Base-by-base conservation (phyloP, 2,797 vertebrate species). In the Poecilia wingei region DNA sequence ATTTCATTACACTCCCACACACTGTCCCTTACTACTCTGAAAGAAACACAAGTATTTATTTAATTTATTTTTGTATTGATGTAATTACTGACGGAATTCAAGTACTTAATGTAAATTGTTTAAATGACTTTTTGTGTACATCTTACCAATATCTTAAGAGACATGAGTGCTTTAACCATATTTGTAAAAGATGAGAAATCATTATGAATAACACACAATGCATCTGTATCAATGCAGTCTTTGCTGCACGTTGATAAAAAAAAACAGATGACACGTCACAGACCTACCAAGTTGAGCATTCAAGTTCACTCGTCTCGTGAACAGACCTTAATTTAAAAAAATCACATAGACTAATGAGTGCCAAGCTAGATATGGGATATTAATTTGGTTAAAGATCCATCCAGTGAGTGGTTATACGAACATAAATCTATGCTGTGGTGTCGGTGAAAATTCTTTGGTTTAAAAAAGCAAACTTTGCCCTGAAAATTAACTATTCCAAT, bases 71-170 rank as follows among this genome's bases (percentile, higher is more conserved):
- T 91, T 79, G 90, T 81, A 87, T 88, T 81, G 77, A 36, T 82
- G 79, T 86, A 92, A 94, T 95, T 93, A 91, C 71, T 82, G 80
- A 71, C 64, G 88, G 82, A 92, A 91, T 88, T 70, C 22, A 45
- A 70, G 25, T 28, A 70, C 16, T n/a, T n/a, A 43, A 43, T 25
- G 2, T 5, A 43, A 61, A 33, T 33, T 12, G 16, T 33, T 31
- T 64, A 64, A 33, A 64, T 64, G 6, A 75, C 79, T 81, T 83
- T 41, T 74, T 84, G 68, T 61, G 68, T 79, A 66, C 86, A 72
- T 84, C 86, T 89, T 82, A 85, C 72, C 20, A 66, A 1, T 20
- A 81, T 41, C 47, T 76, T 80, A 74, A 47, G 45, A 64, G 41
- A 46, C 57, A 43, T 22, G 74, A 68, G 68, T 22, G 0, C 76